Conservation (phyloP, 2,888 invertebrate genomes). For the Aleiodes leptofemur region DNA sequence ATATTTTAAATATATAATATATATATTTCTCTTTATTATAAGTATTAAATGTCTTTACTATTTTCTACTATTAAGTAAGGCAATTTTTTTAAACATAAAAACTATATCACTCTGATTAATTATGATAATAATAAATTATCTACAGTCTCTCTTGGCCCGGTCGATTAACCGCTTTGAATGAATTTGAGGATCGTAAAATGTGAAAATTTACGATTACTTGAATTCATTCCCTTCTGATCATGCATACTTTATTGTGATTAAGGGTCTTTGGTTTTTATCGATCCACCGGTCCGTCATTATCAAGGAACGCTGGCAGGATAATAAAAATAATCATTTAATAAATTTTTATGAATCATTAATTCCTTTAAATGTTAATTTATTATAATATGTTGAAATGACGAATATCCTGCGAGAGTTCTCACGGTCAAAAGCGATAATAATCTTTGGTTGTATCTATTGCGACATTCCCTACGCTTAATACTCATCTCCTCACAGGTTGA, state of each 20-base stretch:
- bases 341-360: neutral
- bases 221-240: constrained; percentile 49
- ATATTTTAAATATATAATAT: constrained; percentile 8
- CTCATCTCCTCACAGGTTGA: constrained; percentile 80
- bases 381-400: neutral
- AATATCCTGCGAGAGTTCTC: constrained; percentile 38
- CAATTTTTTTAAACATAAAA: neutral
- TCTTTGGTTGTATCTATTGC: constrained; percentile 70
- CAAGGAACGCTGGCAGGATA: constrained; percentile 59
- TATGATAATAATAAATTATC: neutral
- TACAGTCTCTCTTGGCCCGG: constrained; percentile 45
- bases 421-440: constrained; percentile 68
- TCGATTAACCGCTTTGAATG: constrained; percentile 34
- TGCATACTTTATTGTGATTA: constrained; percentile 44
- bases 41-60: constrained; percentile 1
- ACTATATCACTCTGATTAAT: neutral
- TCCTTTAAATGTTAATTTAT: neutral
- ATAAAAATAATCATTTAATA: constrained; percentile 15
- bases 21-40: neutral
- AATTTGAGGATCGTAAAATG: constrained; percentile 9
- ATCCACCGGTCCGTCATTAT: constrained; percentile 68
- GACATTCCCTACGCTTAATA: constrained; percentile 75
- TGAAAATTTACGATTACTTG: constrained; percentile 26
- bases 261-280: constrained; percentile 58
- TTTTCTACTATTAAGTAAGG: constrained; percentile 3